phyloP scores from a whole-genome alignment of 2,888 invertebrate genomes.

The Zootermopsis nevadensis region DNA sequence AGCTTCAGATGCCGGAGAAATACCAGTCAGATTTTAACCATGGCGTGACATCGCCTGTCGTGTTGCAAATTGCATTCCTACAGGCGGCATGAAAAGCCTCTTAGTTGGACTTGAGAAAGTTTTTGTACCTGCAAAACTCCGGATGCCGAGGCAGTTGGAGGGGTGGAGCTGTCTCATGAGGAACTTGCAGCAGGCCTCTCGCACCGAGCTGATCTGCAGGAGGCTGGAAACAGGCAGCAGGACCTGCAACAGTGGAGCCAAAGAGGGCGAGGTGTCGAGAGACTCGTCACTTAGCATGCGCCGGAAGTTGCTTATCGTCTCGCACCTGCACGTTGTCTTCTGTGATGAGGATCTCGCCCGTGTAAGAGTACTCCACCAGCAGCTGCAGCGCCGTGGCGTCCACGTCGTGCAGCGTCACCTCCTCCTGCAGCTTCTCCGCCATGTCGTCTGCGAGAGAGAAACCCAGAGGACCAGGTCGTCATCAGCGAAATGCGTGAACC shows the following conservation, averaged over 20 bases:
- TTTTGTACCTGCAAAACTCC: conserved; percentile 72
- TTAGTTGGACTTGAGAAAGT: too few species aligned
- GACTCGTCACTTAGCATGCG: too few species aligned
- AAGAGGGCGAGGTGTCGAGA: too few species aligned
- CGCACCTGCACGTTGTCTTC: conserved; percentile 75
- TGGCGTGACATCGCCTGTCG: too few species aligned
- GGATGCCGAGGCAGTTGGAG: conserved; percentile 80
- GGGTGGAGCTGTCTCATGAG: conserved; percentile 80
- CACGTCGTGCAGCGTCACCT: conserved; percentile 69
- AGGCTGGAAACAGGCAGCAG: conserved; percentile 79
- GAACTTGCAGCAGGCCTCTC: conserved; percentile 81
- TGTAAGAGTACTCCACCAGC: conserved; percentile 80
- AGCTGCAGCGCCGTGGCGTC: conserved; percentile 74
- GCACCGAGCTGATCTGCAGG: conserved; percentile 75
- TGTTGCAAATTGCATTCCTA: too few species aligned
- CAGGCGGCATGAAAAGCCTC: too few species aligned
- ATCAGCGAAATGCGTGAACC: too few species aligned
- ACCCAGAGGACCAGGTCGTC: too few species aligned
- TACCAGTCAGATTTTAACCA: too few species aligned
- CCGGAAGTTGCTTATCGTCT: too few species aligned
- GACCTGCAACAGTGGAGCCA: conserved; percentile 58
- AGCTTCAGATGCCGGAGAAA: too few species aligned
- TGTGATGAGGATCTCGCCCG: conserved; percentile 76
- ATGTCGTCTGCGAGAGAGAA: conserved; percentile 64
- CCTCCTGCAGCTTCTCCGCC: conserved; percentile 70